Percentiles rank a stretch among this genome's conserved stretches.
Conservation (phyloP, 2,113 vertebrate genomes). For the Peromyscus maniculatus region DNA sequence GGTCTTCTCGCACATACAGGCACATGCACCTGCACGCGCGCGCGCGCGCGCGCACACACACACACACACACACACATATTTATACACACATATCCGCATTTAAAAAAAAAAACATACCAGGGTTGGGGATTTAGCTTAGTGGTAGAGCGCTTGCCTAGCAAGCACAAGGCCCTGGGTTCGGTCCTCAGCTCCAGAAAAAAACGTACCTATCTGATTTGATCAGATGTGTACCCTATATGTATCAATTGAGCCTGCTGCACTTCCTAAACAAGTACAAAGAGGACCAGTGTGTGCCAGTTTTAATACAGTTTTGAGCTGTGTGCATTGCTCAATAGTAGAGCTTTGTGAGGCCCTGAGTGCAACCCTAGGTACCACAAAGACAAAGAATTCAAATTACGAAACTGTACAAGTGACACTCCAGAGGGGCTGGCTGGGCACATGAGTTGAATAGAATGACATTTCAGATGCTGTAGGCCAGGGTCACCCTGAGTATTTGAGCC, state of each 20-base stretch:
- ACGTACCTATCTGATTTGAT: not conserved
- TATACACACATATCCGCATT: too few species aligned
- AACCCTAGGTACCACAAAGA: not conserved
- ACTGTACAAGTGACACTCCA: not conserved
- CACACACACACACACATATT: not conserved
- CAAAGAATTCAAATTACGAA: not conserved
- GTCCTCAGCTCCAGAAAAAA: not conserved
- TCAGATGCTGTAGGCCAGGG: not conserved
- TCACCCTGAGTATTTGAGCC: not conserved
- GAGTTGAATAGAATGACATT: not conserved
- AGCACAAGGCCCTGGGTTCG: too few species aligned
- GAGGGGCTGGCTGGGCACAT: not conserved
- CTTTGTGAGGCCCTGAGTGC: not conserved
- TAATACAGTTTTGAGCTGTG: not conserved
- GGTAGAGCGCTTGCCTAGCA: too few species aligned
- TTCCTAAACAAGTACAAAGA: not conserved
- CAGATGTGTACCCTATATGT: not conserved
- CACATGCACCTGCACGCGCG: too few species aligned
- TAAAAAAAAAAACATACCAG: not conserved
- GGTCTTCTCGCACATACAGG: not conserved
- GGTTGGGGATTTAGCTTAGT: too few species aligned
- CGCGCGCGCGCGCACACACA: rapidly evolving
- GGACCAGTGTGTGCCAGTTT: not conserved
- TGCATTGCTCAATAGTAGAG: not conserved
- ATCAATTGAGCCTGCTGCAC: not conserved